These are phyloP conservation scores for Actinia tenebrosa DNA, from an alignment of 64 coral and sea anemone genomes.

Conservation along the genomic window DNA sequence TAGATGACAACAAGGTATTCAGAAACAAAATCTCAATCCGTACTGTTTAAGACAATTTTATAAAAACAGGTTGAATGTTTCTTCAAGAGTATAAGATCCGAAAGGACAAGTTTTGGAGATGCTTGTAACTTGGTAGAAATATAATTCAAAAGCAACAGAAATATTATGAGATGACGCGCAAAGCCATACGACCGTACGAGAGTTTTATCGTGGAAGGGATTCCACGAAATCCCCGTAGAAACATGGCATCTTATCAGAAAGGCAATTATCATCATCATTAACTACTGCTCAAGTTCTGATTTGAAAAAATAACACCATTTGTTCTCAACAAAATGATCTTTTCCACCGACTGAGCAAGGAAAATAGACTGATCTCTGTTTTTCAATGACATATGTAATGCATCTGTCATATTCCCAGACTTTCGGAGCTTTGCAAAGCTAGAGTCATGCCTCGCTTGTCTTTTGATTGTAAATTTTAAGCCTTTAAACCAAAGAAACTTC, in stretches of 20 bases:
- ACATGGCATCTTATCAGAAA: not conserved
- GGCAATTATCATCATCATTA: constrained; percentile 24
- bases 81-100: not conserved
- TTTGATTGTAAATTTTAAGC: constrained; percentile 21
- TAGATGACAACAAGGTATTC: not conserved
- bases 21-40: not conserved
- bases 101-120: too few relatives aligned
- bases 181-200: not conserved
- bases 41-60: not conserved
- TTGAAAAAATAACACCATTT: constrained; percentile 27
- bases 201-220: not conserved
- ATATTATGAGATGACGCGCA: too few relatives aligned
- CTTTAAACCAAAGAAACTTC: not conserved
- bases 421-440: not conserved
- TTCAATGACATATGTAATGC: constrained; percentile 42
- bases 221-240: not conserved
- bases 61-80: not conserved
- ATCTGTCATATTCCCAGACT: constrained; percentile 53
- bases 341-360: constrained; percentile 60
- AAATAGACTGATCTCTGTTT: constrained; percentile 54
- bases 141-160: too few relatives aligned
- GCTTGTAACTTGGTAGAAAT: too few relatives aligned
- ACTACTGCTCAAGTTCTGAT: constrained; percentile 12
- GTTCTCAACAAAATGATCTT: constrained; percentile 47
- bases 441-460: not conserved